A percentile compares a stretch with the other conserved stretches of the same genome.
Conservation (phyloP, 2,797 vertebrate genomes). For the Melanotaenia boesemani region DNA sequence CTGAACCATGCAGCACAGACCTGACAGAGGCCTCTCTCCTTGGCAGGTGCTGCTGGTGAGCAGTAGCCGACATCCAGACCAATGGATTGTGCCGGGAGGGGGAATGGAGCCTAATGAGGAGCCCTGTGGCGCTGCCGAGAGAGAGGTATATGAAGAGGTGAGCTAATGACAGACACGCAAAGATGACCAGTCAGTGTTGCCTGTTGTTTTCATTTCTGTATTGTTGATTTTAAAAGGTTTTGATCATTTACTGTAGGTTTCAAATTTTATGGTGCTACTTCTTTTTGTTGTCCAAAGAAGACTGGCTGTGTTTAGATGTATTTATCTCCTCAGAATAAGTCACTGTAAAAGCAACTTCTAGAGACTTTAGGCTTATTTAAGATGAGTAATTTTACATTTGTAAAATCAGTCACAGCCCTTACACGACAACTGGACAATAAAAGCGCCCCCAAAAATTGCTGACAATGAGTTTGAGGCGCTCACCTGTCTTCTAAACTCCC, state of each 20-base stretch:
- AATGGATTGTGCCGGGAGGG: constrained; percentile 98
- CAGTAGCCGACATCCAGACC: constrained; percentile 97
- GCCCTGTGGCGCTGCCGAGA: constrained; percentile 91
- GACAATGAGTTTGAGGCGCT: no score
- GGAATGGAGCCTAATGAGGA: constrained; percentile 98
- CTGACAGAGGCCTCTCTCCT: constrained; percentile 42
- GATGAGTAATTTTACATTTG: no score
- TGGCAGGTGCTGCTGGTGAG: constrained; percentile 93
- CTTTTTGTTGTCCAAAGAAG: no score
- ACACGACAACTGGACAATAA: no score
- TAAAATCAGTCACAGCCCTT: no score
- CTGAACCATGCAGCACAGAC: constrained; percentile 14
- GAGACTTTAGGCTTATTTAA: background rate
- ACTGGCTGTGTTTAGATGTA: background rate
- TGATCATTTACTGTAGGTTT: no score
- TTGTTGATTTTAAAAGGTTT: background rate
- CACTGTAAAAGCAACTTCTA: background rate
- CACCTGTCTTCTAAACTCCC: no score
- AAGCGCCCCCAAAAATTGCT: no score
- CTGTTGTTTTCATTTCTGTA: no score
- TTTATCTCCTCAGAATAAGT: background rate
- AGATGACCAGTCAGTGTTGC: background rate
- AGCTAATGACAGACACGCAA: constrained; percentile 34
- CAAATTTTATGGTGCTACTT: no score
- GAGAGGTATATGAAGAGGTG: constrained; percentile 98